phyloP scores from a whole-genome alignment of 2,888 invertebrate genomes.

The Cacoxenus indagator region DNA sequence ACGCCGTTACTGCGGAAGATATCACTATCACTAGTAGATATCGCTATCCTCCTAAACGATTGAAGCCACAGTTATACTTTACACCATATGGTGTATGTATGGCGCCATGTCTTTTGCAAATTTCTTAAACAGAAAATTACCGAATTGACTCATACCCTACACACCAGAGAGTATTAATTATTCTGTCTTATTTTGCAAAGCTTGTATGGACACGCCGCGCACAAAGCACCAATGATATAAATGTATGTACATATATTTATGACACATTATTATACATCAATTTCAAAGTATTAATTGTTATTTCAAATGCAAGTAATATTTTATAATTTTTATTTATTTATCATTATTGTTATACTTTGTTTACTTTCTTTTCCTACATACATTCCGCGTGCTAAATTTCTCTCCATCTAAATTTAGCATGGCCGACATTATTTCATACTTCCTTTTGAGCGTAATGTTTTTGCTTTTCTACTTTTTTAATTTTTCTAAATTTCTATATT shows the following conservation, averaged over 20 bases:
- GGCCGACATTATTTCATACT: not conserved
- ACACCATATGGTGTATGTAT: no score
- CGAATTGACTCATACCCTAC: no score
- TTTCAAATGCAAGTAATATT: not conserved
- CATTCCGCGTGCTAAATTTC: not conserved
- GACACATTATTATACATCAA: constrained; percentile 3
- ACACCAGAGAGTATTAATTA: no score
- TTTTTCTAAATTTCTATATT: not conserved
- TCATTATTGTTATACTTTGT: no score
- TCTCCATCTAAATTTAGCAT: constrained; percentile 1
- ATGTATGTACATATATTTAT: not conserved
- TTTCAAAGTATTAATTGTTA: not conserved
- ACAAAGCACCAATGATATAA: not conserved
- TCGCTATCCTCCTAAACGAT: no score
- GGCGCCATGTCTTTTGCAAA: no score
- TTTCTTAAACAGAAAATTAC: no score
- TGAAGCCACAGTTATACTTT: no score
- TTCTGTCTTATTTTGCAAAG: not conserved
- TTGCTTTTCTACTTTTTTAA: not conserved
- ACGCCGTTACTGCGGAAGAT: no score
- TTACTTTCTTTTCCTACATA: not conserved
- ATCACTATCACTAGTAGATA: no score
- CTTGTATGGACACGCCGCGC: no score
- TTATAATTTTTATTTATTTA: not conserved
- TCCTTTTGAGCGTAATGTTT: not conserved